Evolutionary conservation across 2,797 vertebrate genomes (phyloP).

Genomic region (Parambassis ranga): DNA sequence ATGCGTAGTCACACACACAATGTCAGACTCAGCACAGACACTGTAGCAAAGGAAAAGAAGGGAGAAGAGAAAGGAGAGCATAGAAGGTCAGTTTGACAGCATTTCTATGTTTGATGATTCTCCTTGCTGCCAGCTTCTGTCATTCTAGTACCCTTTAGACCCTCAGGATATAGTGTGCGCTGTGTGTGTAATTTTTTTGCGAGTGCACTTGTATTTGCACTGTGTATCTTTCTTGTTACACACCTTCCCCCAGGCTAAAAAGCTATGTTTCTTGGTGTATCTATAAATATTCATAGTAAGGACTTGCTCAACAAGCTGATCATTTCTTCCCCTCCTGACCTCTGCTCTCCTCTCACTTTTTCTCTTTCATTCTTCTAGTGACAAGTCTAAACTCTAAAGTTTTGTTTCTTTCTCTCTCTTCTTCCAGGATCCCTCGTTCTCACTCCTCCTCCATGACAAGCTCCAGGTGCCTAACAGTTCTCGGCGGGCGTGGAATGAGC

Average conservation of each 20-base stretch:
- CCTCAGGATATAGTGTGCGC: neutral
- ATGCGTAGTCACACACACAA: neutral
- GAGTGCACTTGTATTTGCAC: neutral
- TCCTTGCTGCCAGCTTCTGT: conserved; percentile 15
- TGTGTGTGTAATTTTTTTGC: neutral
- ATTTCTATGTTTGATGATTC: conserved; percentile 3
- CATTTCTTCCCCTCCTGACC: neutral
- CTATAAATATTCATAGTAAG: conserved; percentile 46
- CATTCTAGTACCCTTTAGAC: conserved; percentile 23
- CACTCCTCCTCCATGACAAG: conserved; percentile 92
- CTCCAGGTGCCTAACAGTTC: conserved; percentile 94
- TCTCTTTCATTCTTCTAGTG: neutral
- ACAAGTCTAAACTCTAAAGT: neutral
- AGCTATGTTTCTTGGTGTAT: conserved; percentile 22
- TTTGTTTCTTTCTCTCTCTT: conserved; percentile 45
- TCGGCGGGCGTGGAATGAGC: conserved; percentile 93
- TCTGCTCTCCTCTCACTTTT: neutral
- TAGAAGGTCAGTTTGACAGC: conserved; percentile 10
- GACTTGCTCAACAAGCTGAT: conserved; percentile 20
- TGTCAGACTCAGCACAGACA: neutral
- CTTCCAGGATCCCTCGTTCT: conserved; percentile 89
- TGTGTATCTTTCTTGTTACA: neutral
- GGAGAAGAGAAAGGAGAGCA: neutral
- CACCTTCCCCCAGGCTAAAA: conserved; percentile 9
- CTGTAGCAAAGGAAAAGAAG: neutral